These are phyloP conservation scores for Cerastoderma edule DNA, from an alignment of 2,888 invertebrate genomes.

Conservation along the genomic window DNA sequence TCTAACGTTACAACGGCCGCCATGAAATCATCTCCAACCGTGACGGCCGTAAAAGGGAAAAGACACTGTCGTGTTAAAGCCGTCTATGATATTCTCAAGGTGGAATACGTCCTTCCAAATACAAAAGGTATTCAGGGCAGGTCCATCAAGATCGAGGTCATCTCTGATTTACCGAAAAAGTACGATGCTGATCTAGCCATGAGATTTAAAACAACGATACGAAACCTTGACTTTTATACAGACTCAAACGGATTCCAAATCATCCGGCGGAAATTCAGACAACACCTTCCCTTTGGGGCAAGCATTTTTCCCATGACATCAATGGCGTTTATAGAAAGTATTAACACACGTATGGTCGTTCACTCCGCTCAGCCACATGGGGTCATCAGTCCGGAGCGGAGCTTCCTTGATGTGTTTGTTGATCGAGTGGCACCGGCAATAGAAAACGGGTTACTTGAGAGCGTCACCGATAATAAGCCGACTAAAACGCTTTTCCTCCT, in stretches of 20 bases:
- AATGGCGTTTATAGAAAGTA: conserved; percentile 77
- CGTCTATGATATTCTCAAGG: conserved; percentile 27
- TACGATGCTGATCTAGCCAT: conserved; percentile 76
- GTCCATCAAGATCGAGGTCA: conserved; percentile 34
- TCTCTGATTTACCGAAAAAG: conserved; percentile 31
- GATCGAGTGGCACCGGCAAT: conserved; percentile 78
- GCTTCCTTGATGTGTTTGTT: conserved; percentile 81
- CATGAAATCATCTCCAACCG: conserved; percentile 6
- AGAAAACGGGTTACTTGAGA: conserved; percentile 81
- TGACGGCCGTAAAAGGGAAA: conserved; percentile 32
- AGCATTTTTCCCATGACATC: conserved; percentile 82
- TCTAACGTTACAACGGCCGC: conserved; percentile 28
- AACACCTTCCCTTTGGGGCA: conserved; percentile 73
- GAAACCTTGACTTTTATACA: conserved; percentile 75
- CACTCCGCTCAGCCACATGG: conserved; percentile 81
- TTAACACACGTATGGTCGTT: conserved; percentile 70
- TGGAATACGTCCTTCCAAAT: conserved; percentile 27
- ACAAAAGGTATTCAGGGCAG: conserved; percentile 27
- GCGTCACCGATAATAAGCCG: conserved; percentile 77
- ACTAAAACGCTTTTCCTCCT: conserved; percentile 46
- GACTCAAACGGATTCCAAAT: conserved; percentile 82
- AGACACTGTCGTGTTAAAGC: conserved; percentile 39
- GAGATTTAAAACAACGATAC: conserved; percentile 73
- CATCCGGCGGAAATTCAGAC: conserved; percentile 74
- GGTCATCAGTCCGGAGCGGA: conserved; percentile 72